Base-by-base conservation (phyloP, 2,113 vertebrate genomes). In the Stigmatopora argus region DNA sequence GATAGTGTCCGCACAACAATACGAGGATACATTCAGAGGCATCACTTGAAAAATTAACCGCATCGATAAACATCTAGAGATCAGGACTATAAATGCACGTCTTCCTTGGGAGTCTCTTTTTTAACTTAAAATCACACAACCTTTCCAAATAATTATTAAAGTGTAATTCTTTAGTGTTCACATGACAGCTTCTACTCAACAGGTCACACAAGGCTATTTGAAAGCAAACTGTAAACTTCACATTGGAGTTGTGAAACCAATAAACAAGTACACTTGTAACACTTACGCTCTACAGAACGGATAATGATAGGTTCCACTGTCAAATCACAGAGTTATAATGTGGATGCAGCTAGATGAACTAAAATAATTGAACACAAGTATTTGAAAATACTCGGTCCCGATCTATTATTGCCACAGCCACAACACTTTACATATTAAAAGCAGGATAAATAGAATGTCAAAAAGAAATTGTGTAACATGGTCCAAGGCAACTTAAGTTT, bases 371-470 rank as follows among this genome's bases (percentile, higher is more conserved):
- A 23, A 21, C 21, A 23, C 21, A 12, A 23, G 19, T 41, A 35
- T 15, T 11, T 55, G 17, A 58, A 38, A 21, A 53, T 53, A 11
- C 19, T 5, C 51, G 4, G 11, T 6, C 8, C 4, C 12, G 19
- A 53, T 11, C 10, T 14, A 18, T 81, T 80, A 74, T 75, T 78
- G 78, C 78, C 72, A 4, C 35, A 53, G 72, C 79, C 51, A 61
- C 45, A 31, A 83, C 63, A 73, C 75, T 57, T 71, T 48, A 26
- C 65, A 57, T 64, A 65, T 51, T 45, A 61, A 65, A 70, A 57
- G 65, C 65, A 64, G 41, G 65, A 51, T 1, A 48, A 62, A 55
- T 47, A 52, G 34, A 57, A 31, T 7, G 23, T 6, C 4, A 34
- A 13, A 44, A 17, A 48, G 41, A 62, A 49, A 26, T 5, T 12